A percentile compares a stretch with the other conserved stretches of the same genome.
These are phyloP conservation scores for Drosophila demipolita DNA, from an alignment of 2,888 invertebrate genomes.

Conservation along the genomic window DNA sequence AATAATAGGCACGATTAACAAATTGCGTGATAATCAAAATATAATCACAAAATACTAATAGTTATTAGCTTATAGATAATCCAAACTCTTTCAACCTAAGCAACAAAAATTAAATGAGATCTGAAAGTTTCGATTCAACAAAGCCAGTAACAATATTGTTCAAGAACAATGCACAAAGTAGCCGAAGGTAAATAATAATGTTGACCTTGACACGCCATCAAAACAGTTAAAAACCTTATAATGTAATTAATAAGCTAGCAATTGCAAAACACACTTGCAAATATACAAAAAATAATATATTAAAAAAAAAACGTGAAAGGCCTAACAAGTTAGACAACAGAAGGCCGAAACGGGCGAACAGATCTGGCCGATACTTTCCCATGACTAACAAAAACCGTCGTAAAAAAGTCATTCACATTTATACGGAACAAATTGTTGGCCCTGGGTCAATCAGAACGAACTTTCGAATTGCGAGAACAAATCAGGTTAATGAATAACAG, in stretches of 20 bases:
- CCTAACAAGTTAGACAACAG: constrained; percentile 22
- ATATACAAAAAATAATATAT: constrained; percentile 5
- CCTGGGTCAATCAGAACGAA: constrained; percentile 64
- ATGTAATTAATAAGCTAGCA: constrained; percentile 47
- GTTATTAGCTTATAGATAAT: background rate
- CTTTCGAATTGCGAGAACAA: constrained; percentile 74
- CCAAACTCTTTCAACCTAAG: background rate
- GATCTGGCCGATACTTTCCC: constrained; percentile 49
- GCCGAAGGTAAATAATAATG: constrained; percentile 33
- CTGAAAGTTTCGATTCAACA: constrained; percentile 29
- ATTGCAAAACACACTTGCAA: constrained; percentile 32
- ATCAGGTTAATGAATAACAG: constrained; percentile 35
- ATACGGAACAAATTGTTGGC: constrained; percentile 35
- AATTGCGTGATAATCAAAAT: background rate
- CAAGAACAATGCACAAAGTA: constrained; percentile 57
- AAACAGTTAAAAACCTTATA: constrained; percentile 49
- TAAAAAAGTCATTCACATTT: constrained; percentile 18
- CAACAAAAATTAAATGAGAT: constrained; percentile 3
- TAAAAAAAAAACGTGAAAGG: constrained; percentile 39
- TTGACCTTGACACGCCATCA: constrained; percentile 65
- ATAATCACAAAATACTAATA: background rate
- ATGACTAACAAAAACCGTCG: constrained; percentile 37
- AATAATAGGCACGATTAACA: background rate
- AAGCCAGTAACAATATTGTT: constrained; percentile 16
- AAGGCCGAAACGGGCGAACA: constrained; percentile 35